Percentiles rank a stretch among this genome's conserved stretches.
These are phyloP conservation scores for Dolichopus griseipennis DNA, from an alignment of 2,888 invertebrate species.

Conservation along the genomic window DNA sequence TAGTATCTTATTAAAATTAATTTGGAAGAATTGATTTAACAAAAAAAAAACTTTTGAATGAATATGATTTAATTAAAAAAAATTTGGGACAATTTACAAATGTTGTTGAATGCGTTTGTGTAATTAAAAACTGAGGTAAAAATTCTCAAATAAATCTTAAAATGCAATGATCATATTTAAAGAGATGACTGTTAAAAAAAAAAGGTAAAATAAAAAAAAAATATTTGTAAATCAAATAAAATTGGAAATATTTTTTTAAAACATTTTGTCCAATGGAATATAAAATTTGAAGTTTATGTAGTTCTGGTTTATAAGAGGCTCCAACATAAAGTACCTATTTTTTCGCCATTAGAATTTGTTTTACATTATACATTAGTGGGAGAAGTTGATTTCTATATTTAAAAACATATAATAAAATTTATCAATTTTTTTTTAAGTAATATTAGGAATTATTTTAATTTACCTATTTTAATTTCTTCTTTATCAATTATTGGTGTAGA, in stretches of 20 bases:
- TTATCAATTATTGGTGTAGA: neutral
- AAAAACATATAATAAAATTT: conserved; percentile 1
- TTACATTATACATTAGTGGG: neutral
- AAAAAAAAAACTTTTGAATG: too few species aligned
- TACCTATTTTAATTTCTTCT: neutral
- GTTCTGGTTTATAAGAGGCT: neutral
- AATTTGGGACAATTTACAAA: too few species aligned
- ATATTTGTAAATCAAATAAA: neutral
- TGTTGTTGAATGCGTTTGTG: too few species aligned
- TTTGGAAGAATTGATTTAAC: too few species aligned
- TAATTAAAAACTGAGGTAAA: too few species aligned
- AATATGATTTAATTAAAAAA: too few species aligned
- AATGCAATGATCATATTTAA: too few species aligned
- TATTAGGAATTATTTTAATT: neutral
- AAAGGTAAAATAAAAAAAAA: neutral
- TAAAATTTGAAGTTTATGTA: neutral
- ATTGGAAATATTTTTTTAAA: neutral
- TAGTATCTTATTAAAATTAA: too few species aligned
- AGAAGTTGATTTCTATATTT: neutral
- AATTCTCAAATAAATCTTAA: too few species aligned
- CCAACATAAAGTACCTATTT: neutral
- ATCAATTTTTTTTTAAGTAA: neutral
- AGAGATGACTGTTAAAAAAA: neutral
- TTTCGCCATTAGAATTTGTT: neutral
- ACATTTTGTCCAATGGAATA: neutral